phyloP scores from a whole-genome alignment of 2,888 invertebrate species.

The Lasioglossum zephyrum region DNA sequence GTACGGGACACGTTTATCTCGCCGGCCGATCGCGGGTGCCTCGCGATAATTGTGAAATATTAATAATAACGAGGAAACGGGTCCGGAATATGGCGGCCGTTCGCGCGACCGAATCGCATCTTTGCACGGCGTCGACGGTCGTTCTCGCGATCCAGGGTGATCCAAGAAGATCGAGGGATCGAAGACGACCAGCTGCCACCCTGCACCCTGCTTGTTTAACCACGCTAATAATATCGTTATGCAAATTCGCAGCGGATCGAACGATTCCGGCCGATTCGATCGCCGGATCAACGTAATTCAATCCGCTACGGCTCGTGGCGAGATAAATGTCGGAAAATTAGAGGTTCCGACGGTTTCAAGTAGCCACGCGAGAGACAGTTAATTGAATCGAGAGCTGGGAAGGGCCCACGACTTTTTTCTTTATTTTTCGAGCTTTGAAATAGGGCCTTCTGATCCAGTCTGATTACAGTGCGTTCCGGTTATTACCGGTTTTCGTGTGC shows the following conservation, averaged over 20 bases:
- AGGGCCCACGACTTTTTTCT: not conserved
- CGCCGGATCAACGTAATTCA: slow-evolving; percentile 29
- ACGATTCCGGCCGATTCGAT: slow-evolving; percentile 55
- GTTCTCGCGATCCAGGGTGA: slow-evolving; percentile 11
- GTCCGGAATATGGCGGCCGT: slow-evolving; percentile 62
- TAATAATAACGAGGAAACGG: slow-evolving; percentile 78
- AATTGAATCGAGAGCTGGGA: slow-evolving; percentile 28
- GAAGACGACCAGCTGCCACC: not conserved
- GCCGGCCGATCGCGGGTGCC: slow-evolving; percentile 69
- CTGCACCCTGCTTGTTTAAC: not conserved
- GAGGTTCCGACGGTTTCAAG: slow-evolving; percentile 21
- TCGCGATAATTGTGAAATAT: slow-evolving; percentile 79
- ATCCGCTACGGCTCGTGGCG: slow-evolving; percentile 15
- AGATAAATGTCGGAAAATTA: slow-evolving; percentile 54
- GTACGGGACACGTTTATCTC: slow-evolving; percentile 63
- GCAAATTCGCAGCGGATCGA: slow-evolving; percentile 22
- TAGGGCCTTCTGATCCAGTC: not conserved
- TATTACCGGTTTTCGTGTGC: not conserved
- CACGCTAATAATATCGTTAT: slow-evolving; percentile 6
- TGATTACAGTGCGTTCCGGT: not conserved
- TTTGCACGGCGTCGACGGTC: slow-evolving; percentile 58
- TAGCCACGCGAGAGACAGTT: slow-evolving; percentile 7
- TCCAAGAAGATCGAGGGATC: not conserved
- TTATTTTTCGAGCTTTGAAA: not conserved
- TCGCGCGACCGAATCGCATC: slow-evolving; percentile 56